These are phyloP conservation scores for Drosophila ironensis DNA, from an alignment of 1,140 invertebrate species.

Conservation along the genomic window DNA sequence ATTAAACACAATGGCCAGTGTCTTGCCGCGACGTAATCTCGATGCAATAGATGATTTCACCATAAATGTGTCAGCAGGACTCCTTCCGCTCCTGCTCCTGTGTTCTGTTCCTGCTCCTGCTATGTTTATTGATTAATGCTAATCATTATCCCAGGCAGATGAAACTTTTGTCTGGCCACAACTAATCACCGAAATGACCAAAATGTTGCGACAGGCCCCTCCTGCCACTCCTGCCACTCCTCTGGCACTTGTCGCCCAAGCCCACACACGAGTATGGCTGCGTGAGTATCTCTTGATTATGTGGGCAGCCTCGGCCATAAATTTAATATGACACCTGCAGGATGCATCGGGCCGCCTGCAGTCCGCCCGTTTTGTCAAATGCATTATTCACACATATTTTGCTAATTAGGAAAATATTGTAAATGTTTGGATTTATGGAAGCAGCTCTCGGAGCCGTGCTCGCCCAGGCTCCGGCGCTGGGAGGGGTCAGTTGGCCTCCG, in stretches of 20 bases:
- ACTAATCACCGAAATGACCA: constrained; percentile 49
- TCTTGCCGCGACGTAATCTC: background rate
- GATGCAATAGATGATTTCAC: too few species aligned
- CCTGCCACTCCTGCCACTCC: constrained; percentile 13
- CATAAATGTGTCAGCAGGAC: background rate
- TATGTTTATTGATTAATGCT: constrained; percentile 43
- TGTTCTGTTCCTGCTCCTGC: too few species aligned
- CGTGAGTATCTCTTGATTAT: constrained; percentile 19
- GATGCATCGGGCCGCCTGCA: constrained; percentile 2
- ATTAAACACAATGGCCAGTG: too few species aligned
- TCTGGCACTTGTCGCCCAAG: constrained; percentile 32
- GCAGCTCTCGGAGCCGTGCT: constrained; percentile 19
- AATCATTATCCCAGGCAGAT: constrained; percentile 15
- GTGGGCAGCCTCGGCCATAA: constrained; percentile 57
- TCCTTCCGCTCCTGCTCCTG: background rate
- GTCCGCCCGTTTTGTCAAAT: constrained; percentile 26
- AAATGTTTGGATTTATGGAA: constrained; percentile 76
- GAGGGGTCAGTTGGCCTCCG: too few species aligned
- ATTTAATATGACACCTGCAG: constrained; percentile 72
- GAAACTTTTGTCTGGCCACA: constrained; percentile 14
- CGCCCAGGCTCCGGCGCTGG: too few species aligned
- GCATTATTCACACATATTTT: constrained; percentile 78
- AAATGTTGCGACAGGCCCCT: constrained; percentile 34
- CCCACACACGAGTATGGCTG: background rate
- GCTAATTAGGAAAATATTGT: constrained; percentile 80